A percentile compares a stretch with the other conserved stretches of the same genome.
Evolutionary conservation across 2,797 vertebrate genomes (phyloP).

Genomic region (Aplochiton taeniatus): DNA sequence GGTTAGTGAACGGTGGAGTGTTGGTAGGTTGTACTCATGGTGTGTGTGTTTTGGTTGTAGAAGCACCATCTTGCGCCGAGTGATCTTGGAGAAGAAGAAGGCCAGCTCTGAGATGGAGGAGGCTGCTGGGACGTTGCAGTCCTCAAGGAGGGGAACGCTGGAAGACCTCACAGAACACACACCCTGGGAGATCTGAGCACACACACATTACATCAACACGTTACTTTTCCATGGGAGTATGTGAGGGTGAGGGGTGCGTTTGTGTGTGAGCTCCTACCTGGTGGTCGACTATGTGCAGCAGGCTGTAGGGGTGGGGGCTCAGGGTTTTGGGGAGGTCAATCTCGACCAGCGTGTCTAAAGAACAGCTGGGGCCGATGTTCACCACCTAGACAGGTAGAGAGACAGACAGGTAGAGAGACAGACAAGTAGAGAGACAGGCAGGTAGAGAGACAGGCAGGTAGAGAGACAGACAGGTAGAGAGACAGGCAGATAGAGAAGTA

Average conservation of each 20-base stretch:
- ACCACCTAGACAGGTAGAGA: conserved; percentile 78
- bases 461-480: background rate
- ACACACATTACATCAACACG: too few species aligned
- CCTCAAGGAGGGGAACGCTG: conserved; percentile 54
- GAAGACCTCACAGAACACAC: conserved; percentile 75
- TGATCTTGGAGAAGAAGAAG: conserved; percentile 82
- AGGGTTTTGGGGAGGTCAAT: conserved; percentile 86
- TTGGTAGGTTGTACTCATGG: too few species aligned
- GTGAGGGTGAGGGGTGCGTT: background rate
- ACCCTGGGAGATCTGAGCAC: conserved; percentile 75
- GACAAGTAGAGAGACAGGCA: background rate
- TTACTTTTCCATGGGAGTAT: too few species aligned
- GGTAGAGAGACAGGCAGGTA: background rate
- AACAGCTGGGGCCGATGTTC: conserved; percentile 86
- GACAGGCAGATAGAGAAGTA: background rate
- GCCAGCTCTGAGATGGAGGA: conserved; percentile 80
- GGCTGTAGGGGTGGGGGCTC: conserved; percentile 69
- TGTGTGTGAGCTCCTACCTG: conserved; percentile 76
- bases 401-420: background rate
- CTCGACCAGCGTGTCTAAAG: conserved; percentile 78
- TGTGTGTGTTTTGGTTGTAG: background rate
- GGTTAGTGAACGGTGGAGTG: too few species aligned
- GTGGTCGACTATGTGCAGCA: conserved; percentile 82
- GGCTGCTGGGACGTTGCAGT: conserved; percentile 71
- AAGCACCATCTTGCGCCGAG: conserved; percentile 83